These are phyloP conservation scores for Diorhabda elongata DNA, from an alignment of 1,140 invertebrate species.

Conservation along the genomic window DNA sequence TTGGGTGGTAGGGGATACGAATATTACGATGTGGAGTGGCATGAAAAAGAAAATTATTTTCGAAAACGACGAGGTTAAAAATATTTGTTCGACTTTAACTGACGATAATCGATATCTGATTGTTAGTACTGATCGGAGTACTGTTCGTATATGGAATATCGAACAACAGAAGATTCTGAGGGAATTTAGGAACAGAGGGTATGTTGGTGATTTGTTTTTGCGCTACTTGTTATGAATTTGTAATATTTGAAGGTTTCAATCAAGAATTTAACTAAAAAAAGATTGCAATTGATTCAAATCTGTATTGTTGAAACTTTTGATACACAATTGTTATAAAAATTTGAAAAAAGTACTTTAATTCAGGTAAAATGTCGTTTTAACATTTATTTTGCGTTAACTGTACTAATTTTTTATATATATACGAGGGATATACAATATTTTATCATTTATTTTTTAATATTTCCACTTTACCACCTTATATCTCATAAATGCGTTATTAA, in stretches of 20 bases:
- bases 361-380: too few species aligned
- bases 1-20: conserved; percentile 12
- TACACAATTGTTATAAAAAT: too few species aligned
- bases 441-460: too few species aligned
- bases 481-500: too few species aligned
- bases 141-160: conserved; percentile 17
- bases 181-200: conserved; percentile 13
- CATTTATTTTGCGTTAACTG: too few species aligned
- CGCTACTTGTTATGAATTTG: conserved; percentile 6
- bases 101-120: conserved; percentile 16
- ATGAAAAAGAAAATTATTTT: not conserved
- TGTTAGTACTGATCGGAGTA: conserved; percentile 13
- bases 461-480: too few species aligned
- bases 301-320: too few species aligned
- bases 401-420: too few species aligned
- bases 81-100: conserved; percentile 16
- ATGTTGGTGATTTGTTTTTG: conserved; percentile 3
- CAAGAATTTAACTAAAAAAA: too few species aligned
- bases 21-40: not conserved
- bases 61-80: not conserved
- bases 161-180: conserved; percentile 11
- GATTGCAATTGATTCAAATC: too few species aligned
- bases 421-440: too few species aligned
- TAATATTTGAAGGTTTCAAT: not conserved
- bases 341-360: too few species aligned